Conservation (phyloP, 2,888 invertebrate genomes). For the Smittia sp. region DNA sequence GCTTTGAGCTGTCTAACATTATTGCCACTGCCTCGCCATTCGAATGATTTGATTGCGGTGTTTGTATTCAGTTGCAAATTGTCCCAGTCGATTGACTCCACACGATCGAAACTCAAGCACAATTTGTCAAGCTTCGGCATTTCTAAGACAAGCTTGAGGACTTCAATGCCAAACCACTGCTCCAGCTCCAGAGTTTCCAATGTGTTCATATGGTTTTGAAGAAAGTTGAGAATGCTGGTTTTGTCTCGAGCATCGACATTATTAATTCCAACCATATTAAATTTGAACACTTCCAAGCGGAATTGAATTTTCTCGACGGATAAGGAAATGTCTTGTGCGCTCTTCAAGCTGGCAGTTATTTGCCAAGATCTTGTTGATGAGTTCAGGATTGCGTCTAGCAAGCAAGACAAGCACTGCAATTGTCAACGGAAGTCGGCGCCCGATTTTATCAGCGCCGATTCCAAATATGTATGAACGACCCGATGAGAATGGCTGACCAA, state of each 20-base stretch:
- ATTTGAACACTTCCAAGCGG: too few species aligned
- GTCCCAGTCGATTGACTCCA: not conserved
- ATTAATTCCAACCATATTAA: too few species aligned
- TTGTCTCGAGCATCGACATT: not conserved
- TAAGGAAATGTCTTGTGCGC: not conserved
- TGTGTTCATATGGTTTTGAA: not conserved
- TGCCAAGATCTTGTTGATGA: not conserved
- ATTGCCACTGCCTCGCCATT: too few species aligned
- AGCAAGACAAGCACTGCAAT: too few species aligned
- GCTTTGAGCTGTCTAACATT: not conserved
- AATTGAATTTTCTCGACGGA: not conserved
- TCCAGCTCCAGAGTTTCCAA: not conserved
- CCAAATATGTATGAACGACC: too few species aligned
- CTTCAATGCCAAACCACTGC: constrained; percentile 14
- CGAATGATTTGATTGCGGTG: not conserved
- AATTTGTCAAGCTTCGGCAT: not conserved
- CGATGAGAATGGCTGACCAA: too few species aligned
- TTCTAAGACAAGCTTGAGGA: not conserved
- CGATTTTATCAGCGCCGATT: too few species aligned
- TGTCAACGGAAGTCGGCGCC: too few species aligned
- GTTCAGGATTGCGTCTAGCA: too few species aligned
- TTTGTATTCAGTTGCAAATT: not conserved
- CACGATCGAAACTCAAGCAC: not conserved
- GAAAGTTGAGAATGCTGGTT: not conserved
- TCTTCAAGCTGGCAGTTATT: not conserved